phyloP scores from a whole-genome alignment of 1,140 invertebrate genomes.

The Zaprionus davidi region DNA sequence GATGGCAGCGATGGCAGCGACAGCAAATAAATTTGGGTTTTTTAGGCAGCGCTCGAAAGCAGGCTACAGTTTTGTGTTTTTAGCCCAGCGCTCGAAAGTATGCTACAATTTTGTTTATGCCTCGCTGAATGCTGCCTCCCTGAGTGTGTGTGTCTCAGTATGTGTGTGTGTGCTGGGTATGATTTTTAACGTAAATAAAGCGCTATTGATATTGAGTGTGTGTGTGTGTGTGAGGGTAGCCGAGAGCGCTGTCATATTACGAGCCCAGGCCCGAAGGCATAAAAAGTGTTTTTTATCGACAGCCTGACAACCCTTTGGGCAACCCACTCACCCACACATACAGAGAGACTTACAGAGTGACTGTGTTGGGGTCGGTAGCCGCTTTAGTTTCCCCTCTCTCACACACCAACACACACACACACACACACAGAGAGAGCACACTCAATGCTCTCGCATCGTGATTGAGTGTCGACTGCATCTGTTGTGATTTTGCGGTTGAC shows the following conservation, averaged over 20 bases:
- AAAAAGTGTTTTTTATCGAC: conserved; percentile 71
- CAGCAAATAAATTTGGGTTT: conserved; percentile 17
- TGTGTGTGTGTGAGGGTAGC: background rate
- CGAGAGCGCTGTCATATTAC: conserved; percentile 64
- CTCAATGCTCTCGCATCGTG: conserved; percentile 60
- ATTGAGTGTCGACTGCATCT: conserved; percentile 79
- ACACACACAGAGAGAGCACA: conserved; percentile 26
- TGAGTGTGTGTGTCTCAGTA: conserved; percentile 8
- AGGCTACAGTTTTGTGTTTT: conserved; percentile 14
- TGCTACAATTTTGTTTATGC: conserved; percentile 66
- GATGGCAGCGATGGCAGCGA: background rate
- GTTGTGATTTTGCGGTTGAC: conserved; percentile 81
- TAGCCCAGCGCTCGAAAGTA: conserved; percentile 55
- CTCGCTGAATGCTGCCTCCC: background rate
- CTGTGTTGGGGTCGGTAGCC: conserved; percentile 39
- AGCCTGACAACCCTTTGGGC: conserved; percentile 59
- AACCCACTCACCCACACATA: conserved; percentile 12
- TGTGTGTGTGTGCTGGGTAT: conserved; percentile 11
- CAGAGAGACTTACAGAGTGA: background rate
- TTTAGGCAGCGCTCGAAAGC: conserved; percentile 9
- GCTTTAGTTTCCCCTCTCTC: conserved; percentile 52
- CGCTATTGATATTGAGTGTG: conserved; percentile 69
- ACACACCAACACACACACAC: conserved; percentile 6
- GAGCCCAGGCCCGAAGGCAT: conserved; percentile 48
- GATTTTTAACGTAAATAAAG: conserved; percentile 70